phyloP scores from a whole-genome alignment of 2,113 vertebrate species.

The Pteronura brasiliensis region DNA sequence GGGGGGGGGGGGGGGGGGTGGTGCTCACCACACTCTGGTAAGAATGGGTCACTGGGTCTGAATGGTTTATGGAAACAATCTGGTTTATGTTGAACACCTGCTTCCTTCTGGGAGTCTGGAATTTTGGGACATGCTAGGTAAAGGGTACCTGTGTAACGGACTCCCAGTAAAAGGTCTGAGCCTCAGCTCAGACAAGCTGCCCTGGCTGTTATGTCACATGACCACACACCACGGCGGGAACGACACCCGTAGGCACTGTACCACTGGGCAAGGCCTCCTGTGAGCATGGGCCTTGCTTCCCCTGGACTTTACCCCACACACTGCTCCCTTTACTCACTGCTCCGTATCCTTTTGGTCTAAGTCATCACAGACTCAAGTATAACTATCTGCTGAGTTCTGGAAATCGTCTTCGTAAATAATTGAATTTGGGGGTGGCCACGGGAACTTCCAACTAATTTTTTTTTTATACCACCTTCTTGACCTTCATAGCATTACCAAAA shows the following conservation, averaged over 20 bases:
- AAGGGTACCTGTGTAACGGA: neutral
- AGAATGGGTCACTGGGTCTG: neutral
- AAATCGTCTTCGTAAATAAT: neutral
- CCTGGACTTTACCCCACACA: fast-evolving
- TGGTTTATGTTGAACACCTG: neutral
- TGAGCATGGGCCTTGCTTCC: neutral
- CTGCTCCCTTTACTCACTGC: neutral
- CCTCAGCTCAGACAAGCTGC: neutral
- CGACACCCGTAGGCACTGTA: fast-evolving
- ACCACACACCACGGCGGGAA: neutral
- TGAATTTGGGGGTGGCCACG: neutral
- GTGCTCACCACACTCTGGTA: neutral
- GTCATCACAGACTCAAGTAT: neutral
- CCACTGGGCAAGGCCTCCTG: fast-evolving
- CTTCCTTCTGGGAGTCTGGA: neutral
- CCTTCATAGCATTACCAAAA: neutral
- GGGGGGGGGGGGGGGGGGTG: too few relatives aligned
- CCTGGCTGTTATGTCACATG: neutral
- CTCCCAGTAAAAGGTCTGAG: neutral
- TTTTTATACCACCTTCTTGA: neutral
- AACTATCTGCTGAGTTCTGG: neutral
- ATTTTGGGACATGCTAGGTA: neutral
- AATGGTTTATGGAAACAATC: neutral
- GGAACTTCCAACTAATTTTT: neutral
- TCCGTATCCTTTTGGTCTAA: neutral